Evolutionary conservation across 2,797 vertebrate genomes (phyloP).

Genomic region (Spizella passerina): DNA sequence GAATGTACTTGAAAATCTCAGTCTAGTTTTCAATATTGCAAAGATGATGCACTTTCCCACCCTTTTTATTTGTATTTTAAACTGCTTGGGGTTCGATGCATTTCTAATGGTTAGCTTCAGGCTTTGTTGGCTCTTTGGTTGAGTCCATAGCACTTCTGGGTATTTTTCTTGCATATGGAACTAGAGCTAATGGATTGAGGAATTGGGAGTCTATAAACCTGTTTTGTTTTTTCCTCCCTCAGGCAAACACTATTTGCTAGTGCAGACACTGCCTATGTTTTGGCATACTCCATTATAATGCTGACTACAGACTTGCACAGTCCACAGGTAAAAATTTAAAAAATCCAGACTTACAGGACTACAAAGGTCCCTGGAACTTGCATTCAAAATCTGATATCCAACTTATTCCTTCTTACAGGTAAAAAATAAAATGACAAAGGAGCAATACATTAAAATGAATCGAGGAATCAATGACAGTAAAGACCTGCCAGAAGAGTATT

Average conservation of each 20-base stretch:
- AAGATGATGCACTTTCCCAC: background rate
- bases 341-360: background rate
- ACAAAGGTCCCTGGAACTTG: background rate
- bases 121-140: background rate
- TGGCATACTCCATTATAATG: slow-evolving; percentile 98
- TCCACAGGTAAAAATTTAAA: slow-evolving; percentile 84
- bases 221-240: slow-evolving; percentile 2
- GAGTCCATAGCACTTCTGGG: background rate
- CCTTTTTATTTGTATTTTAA: background rate
- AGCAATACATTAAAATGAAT: slow-evolving; percentile 99
- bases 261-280: slow-evolving; percentile 94
- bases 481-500: slow-evolving; percentile 94
- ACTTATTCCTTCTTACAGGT: slow-evolving; percentile 78
- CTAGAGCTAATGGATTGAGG: background rate
- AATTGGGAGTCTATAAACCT: background rate
- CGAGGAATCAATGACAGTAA: slow-evolving; percentile 96
- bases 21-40: background rate
- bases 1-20: background rate
- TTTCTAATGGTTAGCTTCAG: background rate
- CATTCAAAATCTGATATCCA: background rate
- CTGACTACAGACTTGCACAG: slow-evolving; percentile 97
- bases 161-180: background rate
- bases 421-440: slow-evolving; percentile 99
- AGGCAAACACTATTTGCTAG: slow-evolving; percentile 95
- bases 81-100: background rate